phyloP scores from a whole-genome alignment of 2,888 invertebrate genomes.

The Pycnomerus fuliginosus region DNA sequence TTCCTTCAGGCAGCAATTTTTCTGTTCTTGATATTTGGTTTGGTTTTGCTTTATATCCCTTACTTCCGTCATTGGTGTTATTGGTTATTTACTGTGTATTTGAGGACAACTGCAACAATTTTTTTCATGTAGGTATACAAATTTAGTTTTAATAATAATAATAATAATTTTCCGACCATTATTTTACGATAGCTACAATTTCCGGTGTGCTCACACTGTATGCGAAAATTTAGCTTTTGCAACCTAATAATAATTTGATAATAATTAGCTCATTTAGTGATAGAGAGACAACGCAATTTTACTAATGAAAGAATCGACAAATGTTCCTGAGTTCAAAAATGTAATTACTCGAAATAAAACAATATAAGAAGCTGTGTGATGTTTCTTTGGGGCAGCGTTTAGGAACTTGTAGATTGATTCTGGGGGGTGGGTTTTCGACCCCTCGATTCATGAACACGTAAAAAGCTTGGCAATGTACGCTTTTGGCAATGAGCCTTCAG shows the following conservation, averaged over 20 bases:
- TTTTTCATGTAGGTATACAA: too few species aligned
- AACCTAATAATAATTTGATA: constrained; percentile 31
- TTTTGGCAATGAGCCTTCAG: constrained; percentile 34
- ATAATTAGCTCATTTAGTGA: constrained; percentile 36
- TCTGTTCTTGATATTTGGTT: too few species aligned
- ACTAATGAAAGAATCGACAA: constrained; percentile 33
- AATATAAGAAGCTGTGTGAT: constrained; percentile 31
- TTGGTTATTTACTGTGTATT: too few species aligned
- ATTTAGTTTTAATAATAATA: too few species aligned
- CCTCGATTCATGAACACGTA: too few species aligned
- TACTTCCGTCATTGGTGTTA: too few species aligned
- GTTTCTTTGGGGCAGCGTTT: too few species aligned
- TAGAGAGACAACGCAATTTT: constrained; percentile 37
- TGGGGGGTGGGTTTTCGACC: too few species aligned
- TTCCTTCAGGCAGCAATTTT: too few species aligned
- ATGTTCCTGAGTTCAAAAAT: constrained; percentile 36
- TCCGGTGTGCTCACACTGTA: constrained; percentile 10
- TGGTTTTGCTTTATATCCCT: too few species aligned
- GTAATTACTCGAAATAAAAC: constrained; percentile 22
- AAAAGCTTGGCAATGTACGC: constrained; percentile 36
- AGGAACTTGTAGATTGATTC: too few species aligned
- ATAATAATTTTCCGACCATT: constrained; percentile 11
- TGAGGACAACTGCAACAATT: too few species aligned
- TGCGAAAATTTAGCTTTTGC: constrained; percentile 22
- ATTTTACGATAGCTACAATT: constrained; percentile 7